Base-by-base conservation (phyloP, 2,888 invertebrate genomes). In the Lysandra bellargus region DNA sequence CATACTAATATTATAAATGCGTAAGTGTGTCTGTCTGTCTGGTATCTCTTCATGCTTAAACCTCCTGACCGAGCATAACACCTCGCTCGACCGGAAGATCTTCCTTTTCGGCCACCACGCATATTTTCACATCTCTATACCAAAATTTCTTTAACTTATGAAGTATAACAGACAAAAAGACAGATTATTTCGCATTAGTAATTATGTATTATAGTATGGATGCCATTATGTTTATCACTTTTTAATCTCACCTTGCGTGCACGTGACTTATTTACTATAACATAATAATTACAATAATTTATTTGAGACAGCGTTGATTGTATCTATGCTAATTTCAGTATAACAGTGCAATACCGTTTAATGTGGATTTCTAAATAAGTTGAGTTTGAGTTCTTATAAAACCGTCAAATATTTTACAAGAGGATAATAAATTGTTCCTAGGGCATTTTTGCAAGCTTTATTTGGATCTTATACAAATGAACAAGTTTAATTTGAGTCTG, bases 191-290 rank as follows among this genome's bases (percentile, higher is more conserved):
- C 49, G 17, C 17, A 4, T 57, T 57, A 23, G 23, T 23, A 17
- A 17, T 57, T 17, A 17, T 17, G 57, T 57, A 57, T 57, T 49
- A 57, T 57, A 57, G 17, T 17, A 57, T 57, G 57, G 57, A 69
- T 69, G 69, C 33, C 33, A 69, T 69, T 69, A 69, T 14, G 14
- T 69, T 69, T 69, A 69, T 69, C 33, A 69, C 69, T 69, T 69
- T 69, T 69, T 33, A 69, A 69, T 69, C 69, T 69, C 69, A 37
- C 69, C 69, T 69, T 69, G 69, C 23, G 14, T 14, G 33, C 33
- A 61, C 61, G 61, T 69, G 33, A 69, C 69, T 69, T 37, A 14
- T 69, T 69, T 69, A 69, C 33, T 69, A 69, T 37, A 69, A 33
- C 33, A 69, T 14, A 37, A 6, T 69, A 69, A 33, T 69, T 14